phyloP scores from a whole-genome alignment of 2,113 vertebrate genomes.

The Pan troglodytes region NHGRI_mPanTro3-v2.1_pri NC_072398.2:43024001-43024500 shows the following conservation, averaged over 20 bases:
- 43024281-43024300: neutral
- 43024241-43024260: neutral
- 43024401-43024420: too few species aligned
- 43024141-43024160: too few species aligned
- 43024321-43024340: neutral
- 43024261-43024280: neutral
- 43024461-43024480: neutral
- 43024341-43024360: neutral
- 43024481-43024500: neutral
- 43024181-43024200: neutral
- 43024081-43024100: neutral
- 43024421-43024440: neutral
- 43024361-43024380: neutral
- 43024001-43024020: neutral
- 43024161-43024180: neutral
- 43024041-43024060: fast-evolving
- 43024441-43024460: neutral
- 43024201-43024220: neutral
- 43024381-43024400: neutral
- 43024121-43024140: neutral
- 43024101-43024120: neutral
- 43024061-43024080: neutral
- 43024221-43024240: neutral
- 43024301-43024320: neutral
- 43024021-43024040: fast-evolving